Base-by-base conservation (phyloP, 2,888 invertebrate species). In the Netelia virgata region DNA sequence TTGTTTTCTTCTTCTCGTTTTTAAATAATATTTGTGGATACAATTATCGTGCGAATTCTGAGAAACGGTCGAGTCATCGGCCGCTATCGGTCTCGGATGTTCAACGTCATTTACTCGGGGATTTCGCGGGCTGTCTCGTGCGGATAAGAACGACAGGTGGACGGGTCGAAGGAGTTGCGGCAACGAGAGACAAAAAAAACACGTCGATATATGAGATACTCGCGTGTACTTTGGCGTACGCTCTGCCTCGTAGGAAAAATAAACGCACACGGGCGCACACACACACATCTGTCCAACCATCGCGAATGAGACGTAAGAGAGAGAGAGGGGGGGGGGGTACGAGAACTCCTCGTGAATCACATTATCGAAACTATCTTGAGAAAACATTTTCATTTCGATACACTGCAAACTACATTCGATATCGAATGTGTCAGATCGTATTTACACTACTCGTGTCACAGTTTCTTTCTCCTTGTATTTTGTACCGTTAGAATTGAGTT, bases 61-160 rank as follows among this genome's bases (percentile, higher is more conserved):
- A 68, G 18, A 82, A 78, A 78, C 43, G 59, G 10, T 68, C 73
- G 77, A 77, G 73, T 78, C 77, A 82, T 73, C 68, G 77, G 55
- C 61, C 55, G 68, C 66, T 68, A 55, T 47, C 57, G n/a, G 43
- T 16, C 69, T 69, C 57, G 41, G 14, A 64, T 47, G 68, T 77
- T 77, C 18, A 16, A 77, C 73, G 82, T 73, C 77, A 61, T 61
- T 82, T 78, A 55, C 14, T 23, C 57, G 72, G 14, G 47, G 28
- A 78, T 78, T 78, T 78, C 63, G 66, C 78, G n/a, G n/a, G 68
- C 55, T 74, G 69, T 68, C 68, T 72, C 53, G 36, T 20, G n/a
- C 16, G 55, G 23, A 53, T 72, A 53, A 70, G 75, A 79, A 50
- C 47, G 83, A 80, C 83, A 76, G 83, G 83, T 80, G 80, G 61